Evolutionary conservation across 2,113 vertebrate species (phyloP).

Genomic region (Macquaria ambigua): DNA sequence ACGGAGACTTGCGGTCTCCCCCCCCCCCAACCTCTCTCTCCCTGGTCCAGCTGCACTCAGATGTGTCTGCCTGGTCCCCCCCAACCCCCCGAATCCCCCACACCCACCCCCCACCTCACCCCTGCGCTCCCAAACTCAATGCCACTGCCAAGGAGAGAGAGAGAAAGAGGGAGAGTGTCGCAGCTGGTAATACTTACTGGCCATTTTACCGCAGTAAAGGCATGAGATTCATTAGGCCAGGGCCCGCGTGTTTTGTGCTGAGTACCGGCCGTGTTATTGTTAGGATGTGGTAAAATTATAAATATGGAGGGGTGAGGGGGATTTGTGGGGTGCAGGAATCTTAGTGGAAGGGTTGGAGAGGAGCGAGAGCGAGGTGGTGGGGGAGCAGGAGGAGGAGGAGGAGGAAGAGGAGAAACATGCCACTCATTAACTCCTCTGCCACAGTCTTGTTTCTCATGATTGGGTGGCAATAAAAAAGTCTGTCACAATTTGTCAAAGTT

Average conservation of each 20-base stretch:
- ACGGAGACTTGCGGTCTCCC: constrained; percentile 91
- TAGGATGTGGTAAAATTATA: constrained; percentile 99
- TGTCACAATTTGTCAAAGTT: constrained; percentile 89
- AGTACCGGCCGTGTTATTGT: constrained; percentile 99
- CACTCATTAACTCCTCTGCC: constrained; percentile 93
- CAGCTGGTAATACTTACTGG: constrained; percentile 99
- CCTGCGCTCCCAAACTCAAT: constrained; percentile 66
- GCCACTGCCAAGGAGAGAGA: constrained; percentile 91
- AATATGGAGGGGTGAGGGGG: constrained; percentile 89
- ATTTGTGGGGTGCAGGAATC: constrained; percentile 78
- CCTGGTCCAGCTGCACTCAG: constrained; percentile 94
- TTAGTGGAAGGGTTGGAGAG: constrained; percentile 71
- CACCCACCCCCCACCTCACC: constrained; percentile 40
- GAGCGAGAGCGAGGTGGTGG: constrained; percentile 37
- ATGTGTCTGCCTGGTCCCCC: constrained; percentile 88
- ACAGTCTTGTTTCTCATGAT: constrained; percentile 91
- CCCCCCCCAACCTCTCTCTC: constrained; percentile 34
- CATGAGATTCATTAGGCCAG: constrained; percentile 99
- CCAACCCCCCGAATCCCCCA: constrained; percentile 3
- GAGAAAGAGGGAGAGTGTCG: constrained; percentile 89
- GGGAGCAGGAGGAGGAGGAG: constrained; percentile 11
- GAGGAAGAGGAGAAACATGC: constrained; percentile 87
- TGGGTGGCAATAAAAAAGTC: constrained; percentile 86
- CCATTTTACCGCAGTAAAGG: constrained; percentile 91
- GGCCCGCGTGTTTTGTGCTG: constrained; percentile 95